These are phyloP conservation scores for Aramus guarauna DNA, from an alignment of 2,113 vertebrate genomes.

Conservation along the genomic window DNA sequence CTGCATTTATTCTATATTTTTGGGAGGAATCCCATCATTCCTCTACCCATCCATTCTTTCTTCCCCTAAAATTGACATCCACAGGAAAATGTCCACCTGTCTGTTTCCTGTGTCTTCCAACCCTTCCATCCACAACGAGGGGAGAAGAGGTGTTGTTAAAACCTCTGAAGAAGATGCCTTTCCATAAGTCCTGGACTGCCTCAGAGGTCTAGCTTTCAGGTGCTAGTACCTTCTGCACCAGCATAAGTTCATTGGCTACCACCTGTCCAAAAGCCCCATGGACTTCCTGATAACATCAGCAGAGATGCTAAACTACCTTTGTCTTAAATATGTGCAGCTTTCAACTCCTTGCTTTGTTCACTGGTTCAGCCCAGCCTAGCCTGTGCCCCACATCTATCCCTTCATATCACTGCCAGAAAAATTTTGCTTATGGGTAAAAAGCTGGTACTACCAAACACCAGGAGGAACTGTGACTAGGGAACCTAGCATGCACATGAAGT, in stretches of 20 bases:
- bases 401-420: neutral
- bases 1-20: neutral
- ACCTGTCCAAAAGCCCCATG: neutral
- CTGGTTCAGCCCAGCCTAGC: neutral
- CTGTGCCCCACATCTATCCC: neutral
- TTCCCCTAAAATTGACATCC: neutral
- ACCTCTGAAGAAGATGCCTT: neutral
- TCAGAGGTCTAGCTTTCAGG: neutral
- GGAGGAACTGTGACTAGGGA: neutral
- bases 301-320: neutral
- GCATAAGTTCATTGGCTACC: neutral
- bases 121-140: neutral
- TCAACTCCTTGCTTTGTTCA: neutral
- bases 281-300: neutral
- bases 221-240: neutral
- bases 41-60: neutral
- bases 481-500: neutral
- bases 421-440: neutral
- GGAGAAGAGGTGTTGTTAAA: neutral
- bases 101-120: neutral
- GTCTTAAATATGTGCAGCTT: neutral
- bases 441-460: neutral
- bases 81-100: neutral
- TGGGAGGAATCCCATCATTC: neutral
- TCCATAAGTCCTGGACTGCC: neutral